phyloP scores from a whole-genome alignment of 64 coral and sea anemone species.

The Pachyseris speciosa region DNA sequence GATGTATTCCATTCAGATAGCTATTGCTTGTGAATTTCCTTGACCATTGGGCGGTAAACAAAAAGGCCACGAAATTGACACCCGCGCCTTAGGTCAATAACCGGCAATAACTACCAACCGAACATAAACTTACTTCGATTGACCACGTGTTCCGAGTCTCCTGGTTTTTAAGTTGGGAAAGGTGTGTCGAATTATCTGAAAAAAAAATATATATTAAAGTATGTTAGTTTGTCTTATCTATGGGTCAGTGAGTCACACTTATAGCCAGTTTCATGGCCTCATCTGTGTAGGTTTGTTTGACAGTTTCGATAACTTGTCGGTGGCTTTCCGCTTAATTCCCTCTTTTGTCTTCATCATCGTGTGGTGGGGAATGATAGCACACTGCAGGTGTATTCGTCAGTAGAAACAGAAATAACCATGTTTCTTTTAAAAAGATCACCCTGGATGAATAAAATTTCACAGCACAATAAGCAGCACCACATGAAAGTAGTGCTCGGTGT shows the following conservation, averaged over 20 bases:
- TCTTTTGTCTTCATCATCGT: neutral
- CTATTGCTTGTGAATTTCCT: neutral
- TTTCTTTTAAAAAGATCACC: neutral
- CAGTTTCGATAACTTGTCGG: neutral
- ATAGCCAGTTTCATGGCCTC: neutral
- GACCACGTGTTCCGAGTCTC: slow-evolving; percentile 93
- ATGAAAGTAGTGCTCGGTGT: neutral
- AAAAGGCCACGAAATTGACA: neutral
- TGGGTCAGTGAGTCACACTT: too few relatives aligned
- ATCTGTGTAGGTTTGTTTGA: neutral
- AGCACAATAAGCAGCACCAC: neutral
- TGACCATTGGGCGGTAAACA: neutral
- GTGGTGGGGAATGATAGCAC: neutral
- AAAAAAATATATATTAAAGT: neutral
- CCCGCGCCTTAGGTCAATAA: neutral
- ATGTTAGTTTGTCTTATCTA: neutral
- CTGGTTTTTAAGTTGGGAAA: slow-evolving; percentile 99
- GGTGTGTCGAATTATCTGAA: slow-evolving; percentile 96
- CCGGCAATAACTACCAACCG: neutral
- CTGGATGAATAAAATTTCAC: neutral
- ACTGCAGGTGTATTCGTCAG: neutral
- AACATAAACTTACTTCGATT: slow-evolving; percentile 89
- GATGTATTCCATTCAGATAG: neutral
- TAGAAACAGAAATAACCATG: neutral
- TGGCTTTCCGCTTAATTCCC: neutral